Percentiles rank a stretch among this genome's conserved stretches.
These are phyloP conservation scores for Ceratitis capitata DNA, from an alignment of 1,140 invertebrate genomes.

Conservation along the genomic window DNA sequence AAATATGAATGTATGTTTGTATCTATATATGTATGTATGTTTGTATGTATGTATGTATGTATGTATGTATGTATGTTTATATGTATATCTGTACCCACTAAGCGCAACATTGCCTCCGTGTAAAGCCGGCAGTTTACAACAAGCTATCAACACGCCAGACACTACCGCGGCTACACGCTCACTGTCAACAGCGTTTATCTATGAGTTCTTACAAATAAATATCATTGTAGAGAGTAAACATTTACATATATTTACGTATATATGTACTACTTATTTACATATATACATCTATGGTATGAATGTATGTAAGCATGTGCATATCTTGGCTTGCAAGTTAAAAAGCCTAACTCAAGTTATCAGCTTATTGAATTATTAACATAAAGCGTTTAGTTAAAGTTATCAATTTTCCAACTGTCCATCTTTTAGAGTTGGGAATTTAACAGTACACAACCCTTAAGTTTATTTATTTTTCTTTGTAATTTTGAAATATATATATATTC, in stretches of 20 bases:
- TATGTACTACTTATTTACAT: neutral
- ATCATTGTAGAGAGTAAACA: neutral
- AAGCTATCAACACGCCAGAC: neutral
- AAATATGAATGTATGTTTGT: neutral
- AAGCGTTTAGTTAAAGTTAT: no score
- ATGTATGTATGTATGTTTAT: no score
- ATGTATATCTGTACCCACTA: neutral
- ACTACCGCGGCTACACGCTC: no score
- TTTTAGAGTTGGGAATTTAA: no score
- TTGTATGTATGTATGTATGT: neutral
- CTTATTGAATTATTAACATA: no score
- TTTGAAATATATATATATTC: no score
- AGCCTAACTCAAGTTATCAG: no score
- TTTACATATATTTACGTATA: neutral
- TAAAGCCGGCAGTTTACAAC: neutral
- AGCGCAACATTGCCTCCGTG: neutral
- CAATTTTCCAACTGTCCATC: no score
- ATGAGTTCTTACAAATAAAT: neutral
- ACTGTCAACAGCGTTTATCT: neutral
- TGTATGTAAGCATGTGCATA: neutral
- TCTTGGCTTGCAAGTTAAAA: no score
- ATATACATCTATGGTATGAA: neutral
- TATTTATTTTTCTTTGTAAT: no score
- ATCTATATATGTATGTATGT: neutral
- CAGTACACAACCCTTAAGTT: no score